phyloP scores from a whole-genome alignment of 2,888 invertebrate species.

The Neocrepidodera transversa region DNA sequence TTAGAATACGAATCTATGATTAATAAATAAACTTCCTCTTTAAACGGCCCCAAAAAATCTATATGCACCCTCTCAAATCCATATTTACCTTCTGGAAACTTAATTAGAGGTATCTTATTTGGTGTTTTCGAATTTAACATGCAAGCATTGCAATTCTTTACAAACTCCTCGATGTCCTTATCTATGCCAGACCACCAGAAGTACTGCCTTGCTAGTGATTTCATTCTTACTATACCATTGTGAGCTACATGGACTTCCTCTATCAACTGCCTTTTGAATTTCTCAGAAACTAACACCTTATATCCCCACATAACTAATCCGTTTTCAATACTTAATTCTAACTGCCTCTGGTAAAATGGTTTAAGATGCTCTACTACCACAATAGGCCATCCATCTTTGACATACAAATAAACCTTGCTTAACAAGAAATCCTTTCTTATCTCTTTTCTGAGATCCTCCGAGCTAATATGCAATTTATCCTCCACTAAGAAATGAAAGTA shows the following conservation, averaged over 20 bases:
- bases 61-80: constrained; percentile 56
- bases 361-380: constrained; percentile 18
- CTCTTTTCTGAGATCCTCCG: constrained; percentile 14
- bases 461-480: constrained; percentile 15
- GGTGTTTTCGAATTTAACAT: constrained; percentile 44
- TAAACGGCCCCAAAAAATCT: constrained; percentile 55
- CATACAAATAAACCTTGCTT: constrained; percentile 23
- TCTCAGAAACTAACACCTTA: constrained; percentile 24
- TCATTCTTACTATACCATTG: constrained; percentile 43
- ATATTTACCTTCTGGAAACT: constrained; percentile 43
- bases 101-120: constrained; percentile 38
- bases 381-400: constrained; percentile 20
- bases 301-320: constrained; percentile 33
- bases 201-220: constrained; percentile 42
- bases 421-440: constrained; percentile 7
- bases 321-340: constrained; percentile 27
- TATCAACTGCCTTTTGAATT: constrained; percentile 30
- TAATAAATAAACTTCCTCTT: constrained; percentile 38
- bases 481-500: constrained; percentile 24
- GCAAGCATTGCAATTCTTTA: constrained; percentile 46
- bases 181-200: constrained; percentile 48
- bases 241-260: constrained; percentile 37
- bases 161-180: constrained; percentile 46
- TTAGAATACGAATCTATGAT: constrained; percentile 57
- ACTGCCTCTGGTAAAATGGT: constrained; percentile 14